These are phyloP conservation scores for Drosophila pegasa DNA, from an alignment of 2,888 invertebrate genomes.

Conservation along the genomic window DNA sequence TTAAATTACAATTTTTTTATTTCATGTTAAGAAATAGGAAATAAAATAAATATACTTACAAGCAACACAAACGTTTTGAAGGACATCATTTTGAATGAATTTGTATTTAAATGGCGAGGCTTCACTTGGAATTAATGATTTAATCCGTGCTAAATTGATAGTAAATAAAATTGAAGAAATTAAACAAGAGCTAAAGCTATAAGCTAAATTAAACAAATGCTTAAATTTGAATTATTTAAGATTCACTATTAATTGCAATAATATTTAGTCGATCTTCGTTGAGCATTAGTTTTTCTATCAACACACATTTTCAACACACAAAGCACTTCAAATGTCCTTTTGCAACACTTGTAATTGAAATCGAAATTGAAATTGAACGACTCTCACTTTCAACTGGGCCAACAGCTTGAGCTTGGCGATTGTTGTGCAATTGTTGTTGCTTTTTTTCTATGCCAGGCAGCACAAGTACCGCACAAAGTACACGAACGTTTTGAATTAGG, in stretches of 20 bases:
- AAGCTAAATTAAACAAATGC: not conserved
- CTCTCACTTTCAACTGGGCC: constrained; percentile 48
- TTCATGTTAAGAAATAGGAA: not conserved
- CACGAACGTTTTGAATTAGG: constrained; percentile 82
- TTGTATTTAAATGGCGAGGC: constrained; percentile 30
- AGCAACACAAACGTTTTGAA: constrained; percentile 67
- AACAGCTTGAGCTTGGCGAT: constrained; percentile 27
- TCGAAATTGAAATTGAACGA: constrained; percentile 29
- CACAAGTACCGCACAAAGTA: constrained; percentile 77
- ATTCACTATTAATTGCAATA: constrained; percentile 23
- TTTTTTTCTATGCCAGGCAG: constrained; percentile 41
- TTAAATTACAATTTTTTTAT: not conserved
- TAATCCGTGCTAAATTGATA: constrained; percentile 40
- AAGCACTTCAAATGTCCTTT: constrained; percentile 43
- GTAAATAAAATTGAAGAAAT: constrained; percentile 24
- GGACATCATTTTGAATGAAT: constrained; percentile 67
- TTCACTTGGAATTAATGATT: constrained; percentile 22
- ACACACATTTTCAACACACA: constrained; percentile 21
- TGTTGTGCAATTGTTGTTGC: constrained; percentile 30
- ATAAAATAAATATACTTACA: constrained; percentile 62
- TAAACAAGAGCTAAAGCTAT: not conserved
- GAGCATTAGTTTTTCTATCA: not conserved
- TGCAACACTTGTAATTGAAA: constrained; percentile 23
- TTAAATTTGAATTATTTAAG: not conserved
- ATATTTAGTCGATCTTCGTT: not conserved